A percentile compares a stretch with the other conserved stretches of the same genome.
Conservation (phyloP, 1,140 invertebrate species). For the Hycleus cichorii region DNA sequence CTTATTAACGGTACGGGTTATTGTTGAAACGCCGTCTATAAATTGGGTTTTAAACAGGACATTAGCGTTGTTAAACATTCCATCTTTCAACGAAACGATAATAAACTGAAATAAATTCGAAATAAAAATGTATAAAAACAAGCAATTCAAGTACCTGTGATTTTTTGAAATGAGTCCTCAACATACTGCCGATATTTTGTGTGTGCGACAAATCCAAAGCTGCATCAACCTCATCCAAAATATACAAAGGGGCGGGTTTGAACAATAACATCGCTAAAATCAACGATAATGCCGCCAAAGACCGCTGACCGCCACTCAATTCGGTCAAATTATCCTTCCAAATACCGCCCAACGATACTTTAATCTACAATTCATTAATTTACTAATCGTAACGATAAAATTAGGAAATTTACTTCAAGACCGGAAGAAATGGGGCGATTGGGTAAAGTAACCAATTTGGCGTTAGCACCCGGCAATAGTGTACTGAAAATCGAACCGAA, state of each 20-base stretch:
- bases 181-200: constrained; percentile 96
- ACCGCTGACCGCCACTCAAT: constrained; percentile 93
- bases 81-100: constrained; percentile 97
- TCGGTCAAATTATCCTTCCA: constrained; percentile 97
- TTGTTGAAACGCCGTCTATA: constrained; percentile 89
- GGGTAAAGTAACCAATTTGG: constrained; percentile 72
- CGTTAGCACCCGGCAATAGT: constrained; percentile 81
- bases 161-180: constrained; percentile 87
- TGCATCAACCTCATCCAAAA: constrained; percentile 98
- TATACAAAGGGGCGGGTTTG: constrained; percentile 97
- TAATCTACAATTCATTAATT: constrained; percentile 50
- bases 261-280: constrained; percentile 95
- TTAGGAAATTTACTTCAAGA: constrained; percentile 59
- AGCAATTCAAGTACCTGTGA: constrained; percentile 62
- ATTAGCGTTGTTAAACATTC: constrained; percentile 99
- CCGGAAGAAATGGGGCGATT: constrained; percentile 73
- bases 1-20: constrained; percentile 57
- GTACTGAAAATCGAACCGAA: constrained; percentile 96
- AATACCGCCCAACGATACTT: constrained; percentile 84
- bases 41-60: constrained; percentile 94
- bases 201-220: constrained; percentile 97
- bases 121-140: constrained; percentile 4
- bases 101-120: constrained; percentile 72
- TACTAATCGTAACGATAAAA: not conserved
- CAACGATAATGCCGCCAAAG: constrained; percentile 91